Conservation (phyloP, 2,888 invertebrate genomes). For the Clistopyga incitator region DNA sequence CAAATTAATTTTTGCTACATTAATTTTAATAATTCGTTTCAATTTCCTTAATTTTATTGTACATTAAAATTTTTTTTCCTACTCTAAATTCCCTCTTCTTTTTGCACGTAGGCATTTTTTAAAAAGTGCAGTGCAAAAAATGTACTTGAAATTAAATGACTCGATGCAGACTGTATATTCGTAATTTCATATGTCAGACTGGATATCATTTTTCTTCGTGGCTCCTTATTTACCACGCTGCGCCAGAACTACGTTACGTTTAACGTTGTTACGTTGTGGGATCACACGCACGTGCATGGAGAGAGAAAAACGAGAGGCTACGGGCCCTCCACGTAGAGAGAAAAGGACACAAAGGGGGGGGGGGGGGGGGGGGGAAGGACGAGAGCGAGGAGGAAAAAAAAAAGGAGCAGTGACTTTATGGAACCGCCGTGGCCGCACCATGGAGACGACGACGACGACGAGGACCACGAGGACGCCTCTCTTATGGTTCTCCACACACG, state of each 20-base stretch:
- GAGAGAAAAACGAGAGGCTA: slow-evolving; percentile 38
- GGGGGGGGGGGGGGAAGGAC: slow-evolving; percentile 10
- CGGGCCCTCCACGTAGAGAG: neutral
- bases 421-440: slow-evolving; percentile 41
- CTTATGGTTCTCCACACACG: slow-evolving; percentile 28
- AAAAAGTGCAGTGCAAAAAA: too few relatives aligned
- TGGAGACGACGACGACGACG: slow-evolving; percentile 46
- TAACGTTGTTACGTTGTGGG: neutral
- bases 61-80: too few relatives aligned
- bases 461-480: slow-evolving; percentile 54
- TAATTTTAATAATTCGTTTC: too few relatives aligned
- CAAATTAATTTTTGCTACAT: too few relatives aligned
- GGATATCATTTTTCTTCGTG: too few relatives aligned
- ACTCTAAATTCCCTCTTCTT: too few relatives aligned
- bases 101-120: too few relatives aligned
- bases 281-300: slow-evolving; percentile 34
- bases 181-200: too few relatives aligned
- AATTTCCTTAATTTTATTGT: too few relatives aligned
- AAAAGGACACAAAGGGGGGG: slow-evolving; percentile 2
- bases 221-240: neutral
- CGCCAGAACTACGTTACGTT: neutral
- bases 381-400: neutral
- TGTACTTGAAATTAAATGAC: too few relatives aligned
- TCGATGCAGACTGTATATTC: too few relatives aligned
- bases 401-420: slow-evolving; percentile 52